Evolutionary conservation across 2,113 vertebrate genomes (phyloP).

Genomic region (Octodon degus): DNA sequence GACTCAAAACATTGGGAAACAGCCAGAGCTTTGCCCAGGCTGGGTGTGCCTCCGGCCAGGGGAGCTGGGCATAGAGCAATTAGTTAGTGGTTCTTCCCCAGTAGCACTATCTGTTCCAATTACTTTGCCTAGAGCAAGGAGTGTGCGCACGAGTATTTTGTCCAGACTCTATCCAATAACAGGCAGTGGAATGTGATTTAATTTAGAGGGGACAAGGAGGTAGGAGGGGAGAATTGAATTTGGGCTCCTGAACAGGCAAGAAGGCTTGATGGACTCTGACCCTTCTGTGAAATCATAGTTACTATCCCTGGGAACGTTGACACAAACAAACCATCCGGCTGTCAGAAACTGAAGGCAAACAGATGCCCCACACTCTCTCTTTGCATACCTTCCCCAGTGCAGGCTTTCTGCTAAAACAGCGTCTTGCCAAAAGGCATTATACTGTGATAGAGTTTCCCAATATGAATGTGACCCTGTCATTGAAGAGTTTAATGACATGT

Average conservation of each 20-base stretch:
- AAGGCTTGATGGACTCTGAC: constrained; percentile 33
- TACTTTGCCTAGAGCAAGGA: constrained; percentile 62
- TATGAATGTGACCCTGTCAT: constrained; percentile 82
- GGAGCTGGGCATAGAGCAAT: constrained; percentile 55
- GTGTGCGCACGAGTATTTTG: not conserved
- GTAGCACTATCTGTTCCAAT: constrained; percentile 34
- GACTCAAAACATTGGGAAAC: constrained; percentile 68
- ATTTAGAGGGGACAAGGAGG: constrained; percentile 58
- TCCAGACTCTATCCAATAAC: constrained; percentile 69
- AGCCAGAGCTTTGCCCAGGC: constrained; percentile 59
- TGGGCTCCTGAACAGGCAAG: not conserved
- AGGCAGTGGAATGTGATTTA: constrained; percentile 68
- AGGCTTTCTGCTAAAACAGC: constrained; percentile 84
- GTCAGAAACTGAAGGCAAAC: constrained; percentile 81
- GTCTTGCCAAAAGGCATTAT: constrained; percentile 83
- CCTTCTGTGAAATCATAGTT: constrained; percentile 42
- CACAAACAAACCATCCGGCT: constrained; percentile 75
- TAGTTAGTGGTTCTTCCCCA: constrained; percentile 56
- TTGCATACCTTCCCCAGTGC: constrained; percentile 82
- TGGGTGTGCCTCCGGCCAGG: constrained; percentile 53
- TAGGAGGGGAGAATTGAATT: not conserved
- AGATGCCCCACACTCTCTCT: constrained; percentile 76
- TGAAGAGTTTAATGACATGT: constrained; percentile 79
- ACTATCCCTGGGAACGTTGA: not conserved
- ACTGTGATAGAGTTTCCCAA: constrained; percentile 82